A percentile compares a stretch with the other conserved stretches of the same genome.
phyloP scores from a whole-genome alignment of 2,888 invertebrate genomes.

The Polylopha cassiicola region DNA sequence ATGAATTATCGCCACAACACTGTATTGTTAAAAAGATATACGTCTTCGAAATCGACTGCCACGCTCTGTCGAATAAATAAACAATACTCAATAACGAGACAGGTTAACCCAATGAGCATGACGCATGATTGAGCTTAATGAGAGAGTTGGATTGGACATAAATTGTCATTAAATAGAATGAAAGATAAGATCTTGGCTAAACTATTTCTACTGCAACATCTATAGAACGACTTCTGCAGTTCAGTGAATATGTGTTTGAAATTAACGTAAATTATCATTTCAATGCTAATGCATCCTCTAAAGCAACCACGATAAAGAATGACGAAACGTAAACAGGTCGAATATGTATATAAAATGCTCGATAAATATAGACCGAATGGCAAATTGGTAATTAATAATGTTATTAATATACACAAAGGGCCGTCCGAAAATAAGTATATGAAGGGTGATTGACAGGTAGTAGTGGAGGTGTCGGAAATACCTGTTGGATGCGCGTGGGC shows the following conservation, averaged over 20 bases:
- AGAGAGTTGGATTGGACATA: too few species aligned
- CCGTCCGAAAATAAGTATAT: conserved; percentile 35
- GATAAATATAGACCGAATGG: background rate
- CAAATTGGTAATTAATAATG: conserved; percentile 30
- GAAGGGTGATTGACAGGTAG: conserved; percentile 32
- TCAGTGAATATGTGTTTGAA: too few species aligned
- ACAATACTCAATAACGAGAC: background rate
- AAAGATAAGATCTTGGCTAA: too few species aligned
- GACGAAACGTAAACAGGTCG: background rate
- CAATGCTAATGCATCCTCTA: too few species aligned
- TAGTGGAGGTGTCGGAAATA: conserved; percentile 39
- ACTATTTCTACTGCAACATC: too few species aligned
- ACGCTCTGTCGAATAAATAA: conserved; percentile 12
- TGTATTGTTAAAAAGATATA: conserved; percentile 43
- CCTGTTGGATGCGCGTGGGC: conserved; percentile 50
- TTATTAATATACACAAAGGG: conserved; percentile 43
- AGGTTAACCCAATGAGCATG: too few species aligned
- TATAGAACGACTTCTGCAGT: too few species aligned
- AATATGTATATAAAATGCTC: background rate
- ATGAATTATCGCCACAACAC: conserved; percentile 41
- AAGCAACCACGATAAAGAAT: too few species aligned
- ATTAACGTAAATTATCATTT: too few species aligned
- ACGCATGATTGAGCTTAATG: too few species aligned
- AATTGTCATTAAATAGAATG: too few species aligned
- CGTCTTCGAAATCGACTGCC: conserved; percentile 28